A percentile compares a stretch with the other conserved stretches of the same genome.
Evolutionary conservation across 2,113 vertebrate genomes (phyloP).

Genomic region (Thryonomys swinderianus): DNA sequence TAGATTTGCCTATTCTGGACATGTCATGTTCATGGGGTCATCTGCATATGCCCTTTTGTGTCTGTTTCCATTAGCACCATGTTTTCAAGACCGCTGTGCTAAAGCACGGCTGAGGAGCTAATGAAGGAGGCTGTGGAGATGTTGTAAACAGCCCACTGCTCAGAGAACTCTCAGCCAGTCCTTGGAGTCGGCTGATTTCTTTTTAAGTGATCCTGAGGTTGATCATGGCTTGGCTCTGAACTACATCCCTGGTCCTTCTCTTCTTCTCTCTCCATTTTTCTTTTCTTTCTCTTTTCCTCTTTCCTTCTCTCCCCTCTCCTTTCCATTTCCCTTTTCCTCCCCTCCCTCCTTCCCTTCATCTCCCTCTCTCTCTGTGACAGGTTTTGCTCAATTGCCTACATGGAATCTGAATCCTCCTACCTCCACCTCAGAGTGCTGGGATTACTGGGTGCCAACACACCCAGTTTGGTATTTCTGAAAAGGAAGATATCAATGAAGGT

Average conservation of each 20-base stretch:
- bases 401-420: neutral
- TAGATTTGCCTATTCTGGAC: too few relatives aligned
- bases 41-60: neutral
- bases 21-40: neutral
- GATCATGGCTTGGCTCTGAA: neutral
- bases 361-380: neutral
- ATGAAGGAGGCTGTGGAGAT: neutral
- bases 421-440: neutral
- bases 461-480: neutral
- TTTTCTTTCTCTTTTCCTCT: rapidly evolving
- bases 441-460: neutral
- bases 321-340: too few relatives aligned
- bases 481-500: neutral
- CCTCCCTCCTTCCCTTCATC: neutral
- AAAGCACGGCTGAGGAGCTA: neutral
- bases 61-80: neutral
- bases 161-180: neutral
- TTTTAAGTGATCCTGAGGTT: neutral
- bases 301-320: neutral
- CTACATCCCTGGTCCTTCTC: neutral
- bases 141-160: neutral
- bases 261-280: neutral
- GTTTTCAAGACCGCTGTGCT: neutral
- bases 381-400: neutral
- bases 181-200: neutral